Conservation (phyloP, 2,113 vertebrate genomes). For the Neolamprologus fasciatus region DNA sequence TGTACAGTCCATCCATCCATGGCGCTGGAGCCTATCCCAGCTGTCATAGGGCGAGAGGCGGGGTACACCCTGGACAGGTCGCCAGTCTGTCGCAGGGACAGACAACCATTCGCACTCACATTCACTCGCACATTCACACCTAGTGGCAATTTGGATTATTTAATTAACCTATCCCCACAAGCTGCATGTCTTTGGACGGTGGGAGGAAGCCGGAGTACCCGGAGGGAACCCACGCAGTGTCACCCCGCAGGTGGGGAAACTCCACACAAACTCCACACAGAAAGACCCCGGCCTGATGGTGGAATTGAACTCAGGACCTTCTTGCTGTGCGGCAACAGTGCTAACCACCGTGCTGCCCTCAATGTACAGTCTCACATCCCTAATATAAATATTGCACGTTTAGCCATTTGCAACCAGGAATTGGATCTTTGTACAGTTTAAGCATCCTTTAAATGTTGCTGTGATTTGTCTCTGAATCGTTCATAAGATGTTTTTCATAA, state of each 20-base stretch:
- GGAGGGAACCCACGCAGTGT: not conserved
- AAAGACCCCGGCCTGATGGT: not conserved
- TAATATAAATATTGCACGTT: not conserved
- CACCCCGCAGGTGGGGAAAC: too few relatives aligned
- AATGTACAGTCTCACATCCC: not conserved
- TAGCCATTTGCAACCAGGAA: not conserved
- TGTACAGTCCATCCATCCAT: too few relatives aligned
- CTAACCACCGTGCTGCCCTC: not conserved
- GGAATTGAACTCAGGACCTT: not conserved
- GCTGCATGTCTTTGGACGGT: not conserved
- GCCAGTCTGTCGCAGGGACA: too few relatives aligned
- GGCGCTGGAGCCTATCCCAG: too few relatives aligned
- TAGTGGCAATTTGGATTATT: fast-evolving
- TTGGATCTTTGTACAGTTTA: not conserved
- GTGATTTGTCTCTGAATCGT: not conserved
- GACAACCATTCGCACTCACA: not conserved
- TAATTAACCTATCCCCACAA: not conserved
- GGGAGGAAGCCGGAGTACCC: not conserved
- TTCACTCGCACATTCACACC: not conserved
- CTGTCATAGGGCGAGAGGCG: too few relatives aligned
- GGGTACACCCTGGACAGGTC: too few relatives aligned
- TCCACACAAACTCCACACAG: not conserved
- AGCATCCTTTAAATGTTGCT: not conserved
- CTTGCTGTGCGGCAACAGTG: not conserved
- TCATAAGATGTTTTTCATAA: not conserved